Conservation (phyloP, 1,140 invertebrate genomes). For the Pristionchus pacificus region DNA sequence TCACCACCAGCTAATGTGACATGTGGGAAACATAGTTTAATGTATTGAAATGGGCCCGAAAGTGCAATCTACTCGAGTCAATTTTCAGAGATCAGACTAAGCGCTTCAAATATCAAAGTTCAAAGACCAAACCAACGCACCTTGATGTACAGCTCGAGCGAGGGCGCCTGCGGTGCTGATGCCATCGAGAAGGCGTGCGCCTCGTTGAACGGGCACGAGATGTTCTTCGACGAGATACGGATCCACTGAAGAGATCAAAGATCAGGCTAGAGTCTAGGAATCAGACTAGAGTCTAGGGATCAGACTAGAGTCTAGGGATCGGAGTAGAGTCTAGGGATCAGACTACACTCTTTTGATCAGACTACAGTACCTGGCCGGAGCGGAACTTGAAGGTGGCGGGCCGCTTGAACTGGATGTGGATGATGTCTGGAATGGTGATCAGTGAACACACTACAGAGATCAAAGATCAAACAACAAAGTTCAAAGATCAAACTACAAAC, state of each 20-base stretch:
- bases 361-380: slow-evolving; percentile 64
- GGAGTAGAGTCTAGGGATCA: too few species aligned
- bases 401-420: slow-evolving; percentile 66
- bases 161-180: slow-evolving; percentile 95
- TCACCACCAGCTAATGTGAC: too few species aligned
- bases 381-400: slow-evolving; percentile 94
- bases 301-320: too few species aligned
- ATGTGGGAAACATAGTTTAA: too few species aligned
- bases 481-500: slow-evolving; percentile 47
- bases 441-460: slow-evolving; percentile 3
- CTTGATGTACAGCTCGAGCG: slow-evolving; percentile 92
- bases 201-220: slow-evolving; percentile 74
- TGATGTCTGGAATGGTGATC: slow-evolving; percentile 61
- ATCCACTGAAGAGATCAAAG: slow-evolving; percentile 67
- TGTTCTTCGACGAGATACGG: slow-evolving; percentile 83
- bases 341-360: too few species aligned
- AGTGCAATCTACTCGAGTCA: too few species aligned
- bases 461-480: neutral
- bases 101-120: neutral
- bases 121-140: slow-evolving; percentile 40
- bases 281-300: too few species aligned
- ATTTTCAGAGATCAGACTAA: too few species aligned
- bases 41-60: too few species aligned
- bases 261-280: neutral
- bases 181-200: slow-evolving; percentile 97